Evolutionary conservation across 2,113 vertebrate genomes (phyloP).

Genomic region (Echinops telfairi): DNA sequence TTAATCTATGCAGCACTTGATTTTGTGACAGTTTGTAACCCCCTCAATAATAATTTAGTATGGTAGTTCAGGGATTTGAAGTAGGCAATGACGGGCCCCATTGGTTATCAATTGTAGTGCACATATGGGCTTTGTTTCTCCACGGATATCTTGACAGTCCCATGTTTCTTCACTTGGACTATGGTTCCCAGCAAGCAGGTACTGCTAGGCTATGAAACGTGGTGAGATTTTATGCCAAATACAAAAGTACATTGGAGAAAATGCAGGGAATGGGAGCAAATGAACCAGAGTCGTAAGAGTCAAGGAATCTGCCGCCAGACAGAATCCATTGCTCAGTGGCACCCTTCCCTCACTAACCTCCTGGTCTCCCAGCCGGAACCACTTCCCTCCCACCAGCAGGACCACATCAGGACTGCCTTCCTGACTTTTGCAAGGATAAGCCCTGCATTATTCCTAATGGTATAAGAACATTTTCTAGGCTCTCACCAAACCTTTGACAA

Average conservation of each 20-base stretch:
- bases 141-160: background rate
- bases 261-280: background rate
- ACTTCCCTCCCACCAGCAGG: background rate
- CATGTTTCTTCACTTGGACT: background rate
- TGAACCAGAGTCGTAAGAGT: background rate
- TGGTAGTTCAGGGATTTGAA: background rate
- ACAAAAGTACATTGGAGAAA: background rate
- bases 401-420: background rate
- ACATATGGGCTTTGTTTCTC: background rate
- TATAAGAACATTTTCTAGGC: background rate
- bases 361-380: background rate
- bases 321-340: background rate
- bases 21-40: background rate
- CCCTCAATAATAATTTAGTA: background rate
- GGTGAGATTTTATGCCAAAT: background rate
- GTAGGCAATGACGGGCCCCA: background rate
- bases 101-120: rapidly evolving
- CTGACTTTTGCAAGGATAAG: background rate
- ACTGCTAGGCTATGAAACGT: background rate
- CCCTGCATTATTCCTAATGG: background rate
- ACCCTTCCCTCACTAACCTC: rapidly evolving
- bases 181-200: background rate
- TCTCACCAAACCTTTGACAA: background rate
- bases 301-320: background rate
- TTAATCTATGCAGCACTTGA: background rate